These are phyloP conservation scores for Rhadina sibilatrix DNA, from an alignment of 2,113 vertebrate species.

Conservation along the genomic window DNA sequence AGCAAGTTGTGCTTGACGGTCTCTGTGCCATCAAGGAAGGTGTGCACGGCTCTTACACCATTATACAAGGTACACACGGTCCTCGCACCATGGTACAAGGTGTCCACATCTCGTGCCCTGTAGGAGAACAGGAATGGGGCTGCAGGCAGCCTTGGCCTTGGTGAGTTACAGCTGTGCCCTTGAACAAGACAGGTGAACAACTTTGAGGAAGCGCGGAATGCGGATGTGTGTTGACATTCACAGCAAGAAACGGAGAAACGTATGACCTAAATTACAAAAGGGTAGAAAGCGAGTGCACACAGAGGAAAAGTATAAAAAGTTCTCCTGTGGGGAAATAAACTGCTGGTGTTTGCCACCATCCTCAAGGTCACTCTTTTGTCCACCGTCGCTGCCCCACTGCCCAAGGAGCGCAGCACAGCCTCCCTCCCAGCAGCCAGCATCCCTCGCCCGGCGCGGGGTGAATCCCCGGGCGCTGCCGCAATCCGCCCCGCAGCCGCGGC, in stretches of 20 bases:
- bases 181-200: too few species aligned
- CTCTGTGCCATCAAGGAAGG: rapidly evolving
- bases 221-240: neutral
- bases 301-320: neutral
- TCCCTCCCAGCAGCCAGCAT: rapidly evolving
- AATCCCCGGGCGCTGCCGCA: rapidly evolving
- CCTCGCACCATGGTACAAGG: rapidly evolving
- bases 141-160: too few species aligned
- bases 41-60: rapidly evolving
- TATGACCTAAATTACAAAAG: too few species aligned
- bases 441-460: rapidly evolving
- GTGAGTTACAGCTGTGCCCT: too few species aligned
- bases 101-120: too few species aligned
- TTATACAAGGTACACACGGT: neutral
- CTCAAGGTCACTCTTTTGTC: neutral
- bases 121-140: too few species aligned
- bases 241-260: neutral
- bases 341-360: neutral
- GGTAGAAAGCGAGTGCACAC: too few species aligned
- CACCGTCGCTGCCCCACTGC: rapidly evolving
- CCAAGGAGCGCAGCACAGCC: too few species aligned
- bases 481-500: rapidly evolving
- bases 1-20: neutral
- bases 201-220: too few species aligned
- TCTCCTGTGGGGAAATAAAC: neutral